Evolutionary conservation across 2,113 vertebrate genomes (phyloP), one percentile per base, ranked within the genome.

Genomic region (Typhlomys cinereus): DNA sequence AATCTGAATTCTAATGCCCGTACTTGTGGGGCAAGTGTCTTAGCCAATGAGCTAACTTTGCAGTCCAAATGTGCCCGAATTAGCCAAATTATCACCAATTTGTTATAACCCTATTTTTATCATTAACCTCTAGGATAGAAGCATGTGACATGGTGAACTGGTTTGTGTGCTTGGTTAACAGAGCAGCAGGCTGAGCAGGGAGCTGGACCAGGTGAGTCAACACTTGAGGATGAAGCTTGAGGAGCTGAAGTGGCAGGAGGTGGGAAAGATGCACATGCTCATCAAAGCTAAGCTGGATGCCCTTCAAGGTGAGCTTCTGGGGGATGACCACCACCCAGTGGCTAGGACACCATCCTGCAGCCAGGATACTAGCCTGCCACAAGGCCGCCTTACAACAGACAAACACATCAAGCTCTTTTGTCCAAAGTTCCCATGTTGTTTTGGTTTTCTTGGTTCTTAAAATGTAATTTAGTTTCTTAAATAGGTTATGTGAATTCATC

Each of bases 271-370:
- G 94, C 98, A 99, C 82, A 99, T 99, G 95, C 96, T 99, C 89
- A 99, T 99, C 96, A 99, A 99, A 97, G 99, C 99, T 92, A 99
- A 99, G 97, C 98, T 99, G 95, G 99, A 99, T 98, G 96, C 99
- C 23, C 97, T 98, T 97, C 99, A 99, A 98, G 98, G 99, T 96
- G 98, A 99, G 97, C n/a, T 98, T 71, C 79, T 54, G 90, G 90
- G 80, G 36, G 64, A 80, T n/a, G 27, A 50, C 59, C 71, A 70
- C n/a, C n/a, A n/a, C n/a, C n/a, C n/a, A n/a, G n/a, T n/a, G n/a
- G n/a, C n/a, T n/a, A n/a, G n/a, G n/a, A n/a, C n/a, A n/a, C n/a
- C n/a, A n/a, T n/a, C n/a, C n/a, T n/a, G n/a, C n/a, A n/a, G n/a
- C n/a, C n/a, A n/a, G n/a, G n/a, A n/a, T n/a, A n/a, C n/a, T n/a